Conservation (phyloP, 2,113 vertebrate genomes). For the Mesembrinibis cayennensis region DNA sequence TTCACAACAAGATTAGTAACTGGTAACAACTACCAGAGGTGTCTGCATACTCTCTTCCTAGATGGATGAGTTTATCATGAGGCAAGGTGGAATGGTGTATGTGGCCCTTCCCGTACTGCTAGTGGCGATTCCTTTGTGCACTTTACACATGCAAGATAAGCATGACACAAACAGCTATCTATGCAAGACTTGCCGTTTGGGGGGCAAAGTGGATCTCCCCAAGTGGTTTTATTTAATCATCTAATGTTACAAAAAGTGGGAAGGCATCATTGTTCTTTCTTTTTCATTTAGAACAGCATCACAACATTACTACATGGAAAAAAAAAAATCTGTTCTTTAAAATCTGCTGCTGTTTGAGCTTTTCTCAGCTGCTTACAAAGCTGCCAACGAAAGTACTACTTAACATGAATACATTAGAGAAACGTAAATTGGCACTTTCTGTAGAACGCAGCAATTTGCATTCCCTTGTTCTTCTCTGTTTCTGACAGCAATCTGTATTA, state of each 20-base stretch:
- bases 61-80: rapidly evolving
- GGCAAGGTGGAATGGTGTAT: background rate
- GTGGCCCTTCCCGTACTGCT: rapidly evolving
- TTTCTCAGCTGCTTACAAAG: background rate
- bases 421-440: slow-evolving; percentile 36
- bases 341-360: background rate
- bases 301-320: background rate
- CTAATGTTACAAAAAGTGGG: background rate
- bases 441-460: slow-evolving; percentile 1
- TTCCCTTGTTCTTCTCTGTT: background rate
- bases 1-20: background rate
- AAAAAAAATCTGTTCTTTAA: background rate
- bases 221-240: background rate
- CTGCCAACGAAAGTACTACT: background rate
- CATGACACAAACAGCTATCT: background rate
- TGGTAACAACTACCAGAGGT: background rate
- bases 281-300: background rate
- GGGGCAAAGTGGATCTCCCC: background rate
- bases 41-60: background rate
- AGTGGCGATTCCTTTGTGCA: background rate
- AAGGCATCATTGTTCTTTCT: background rate
- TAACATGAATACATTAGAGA: background rate
- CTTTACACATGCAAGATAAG: background rate
- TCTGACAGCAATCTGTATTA: slow-evolving; percentile 11
- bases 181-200: background rate